A percentile compares a stretch with the other conserved stretches of the same genome.
These are phyloP conservation scores for Anadara kagoshimensis DNA, from an alignment of 1,140 invertebrate species.

Conservation along the genomic window DNA sequence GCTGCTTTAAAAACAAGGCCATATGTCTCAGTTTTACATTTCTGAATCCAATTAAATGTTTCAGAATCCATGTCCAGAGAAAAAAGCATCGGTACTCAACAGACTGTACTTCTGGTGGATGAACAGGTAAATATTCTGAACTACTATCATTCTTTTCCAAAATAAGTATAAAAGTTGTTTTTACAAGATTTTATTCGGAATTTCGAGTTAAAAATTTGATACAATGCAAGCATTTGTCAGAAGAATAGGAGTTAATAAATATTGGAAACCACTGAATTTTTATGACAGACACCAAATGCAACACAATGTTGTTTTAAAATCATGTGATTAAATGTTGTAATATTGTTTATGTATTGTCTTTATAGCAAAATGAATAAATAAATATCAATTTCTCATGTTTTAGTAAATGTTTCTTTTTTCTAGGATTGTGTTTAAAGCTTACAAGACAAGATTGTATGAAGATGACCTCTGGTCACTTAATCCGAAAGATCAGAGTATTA, in stretches of 20 bases:
- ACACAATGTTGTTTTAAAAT: background rate
- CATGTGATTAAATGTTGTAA: no score
- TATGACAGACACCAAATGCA: background rate
- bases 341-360: no score
- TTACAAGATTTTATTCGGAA: background rate
- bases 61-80: conserved; percentile 90
- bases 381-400: no score
- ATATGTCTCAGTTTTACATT: background rate
- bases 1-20: background rate
- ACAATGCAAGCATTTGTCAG: background rate
- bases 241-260: background rate
- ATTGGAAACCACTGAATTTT: background rate
- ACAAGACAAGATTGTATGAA: conserved; percentile 42
- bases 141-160: background rate
- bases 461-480: conserved; percentile 52
- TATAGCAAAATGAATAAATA: no score
- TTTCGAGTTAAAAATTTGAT: background rate
- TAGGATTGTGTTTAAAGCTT: conserved; percentile 48
- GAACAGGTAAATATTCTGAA: conserved; percentile 74
- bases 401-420: no score
- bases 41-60: conserved; percentile 48
- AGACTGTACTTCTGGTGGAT: conserved; percentile 93
- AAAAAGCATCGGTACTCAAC: conserved; percentile 87
- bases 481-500: conserved; percentile 83
- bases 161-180: background rate